Evolutionary conservation across 2,113 vertebrate species (phyloP).

Genomic region (Strigops habroptila): DNA sequence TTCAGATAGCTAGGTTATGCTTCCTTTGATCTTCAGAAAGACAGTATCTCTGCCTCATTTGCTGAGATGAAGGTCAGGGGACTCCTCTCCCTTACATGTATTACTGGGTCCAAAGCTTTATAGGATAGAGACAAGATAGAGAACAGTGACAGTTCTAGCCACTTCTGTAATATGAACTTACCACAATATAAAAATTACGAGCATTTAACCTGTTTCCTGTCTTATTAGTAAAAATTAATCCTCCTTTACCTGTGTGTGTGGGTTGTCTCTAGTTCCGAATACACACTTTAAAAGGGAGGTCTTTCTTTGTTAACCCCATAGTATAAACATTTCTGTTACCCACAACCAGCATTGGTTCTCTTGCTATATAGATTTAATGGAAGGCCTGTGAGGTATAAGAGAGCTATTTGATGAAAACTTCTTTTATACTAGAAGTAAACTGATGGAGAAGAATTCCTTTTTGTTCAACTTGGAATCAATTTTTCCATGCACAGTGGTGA

Average conservation of each 20-base stretch:
- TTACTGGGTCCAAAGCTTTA: not conserved
- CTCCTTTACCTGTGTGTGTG: not conserved
- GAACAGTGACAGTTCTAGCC: not conserved
- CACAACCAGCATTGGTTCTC: not conserved
- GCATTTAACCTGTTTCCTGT: not conserved
- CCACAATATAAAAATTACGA: not conserved
- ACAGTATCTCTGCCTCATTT: not conserved
- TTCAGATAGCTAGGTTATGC: not conserved
- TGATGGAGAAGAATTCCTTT: not conserved
- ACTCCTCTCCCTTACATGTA: not conserved
- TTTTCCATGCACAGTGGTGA: not conserved
- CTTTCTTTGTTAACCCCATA: not conserved
- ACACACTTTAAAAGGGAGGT: not conserved
- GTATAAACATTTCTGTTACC: not conserved
- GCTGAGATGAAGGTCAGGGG: not conserved
- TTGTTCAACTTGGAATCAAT: not conserved
- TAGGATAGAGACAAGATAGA: not conserved
- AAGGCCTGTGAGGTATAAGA: not conserved
- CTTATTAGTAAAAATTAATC: not conserved
- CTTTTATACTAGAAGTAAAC: not conserved
- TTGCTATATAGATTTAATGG: not conserved
- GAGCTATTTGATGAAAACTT: not conserved
- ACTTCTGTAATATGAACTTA: not conserved
- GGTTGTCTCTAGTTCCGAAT: not conserved
- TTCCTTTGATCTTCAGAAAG: not conserved